Percentiles rank a stretch among this genome's conserved stretches.
phyloP scores from a whole-genome alignment of 2,797 vertebrate genomes.

The Tokudaia tokunoshimensis region DNA sequence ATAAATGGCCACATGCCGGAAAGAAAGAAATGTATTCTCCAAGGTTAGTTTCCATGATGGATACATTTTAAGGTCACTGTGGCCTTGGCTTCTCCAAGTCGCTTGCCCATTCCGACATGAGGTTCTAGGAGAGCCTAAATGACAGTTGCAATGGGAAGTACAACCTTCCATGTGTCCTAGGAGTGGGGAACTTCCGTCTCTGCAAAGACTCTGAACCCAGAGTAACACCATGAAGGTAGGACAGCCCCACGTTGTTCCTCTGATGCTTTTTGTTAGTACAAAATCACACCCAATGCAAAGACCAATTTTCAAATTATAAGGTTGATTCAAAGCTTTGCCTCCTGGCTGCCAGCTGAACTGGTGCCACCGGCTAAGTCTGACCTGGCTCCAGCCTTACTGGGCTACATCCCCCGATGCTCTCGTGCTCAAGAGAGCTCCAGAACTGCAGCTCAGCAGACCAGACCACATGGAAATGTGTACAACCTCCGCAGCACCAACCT shows the following conservation, averaged over 20 bases:
- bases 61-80: not conserved
- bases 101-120: not conserved
- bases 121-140: not conserved
- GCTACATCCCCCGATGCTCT: not conserved
- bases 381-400: not conserved
- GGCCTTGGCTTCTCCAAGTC: not conserved
- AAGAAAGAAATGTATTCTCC: not conserved
- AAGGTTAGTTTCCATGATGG: not conserved
- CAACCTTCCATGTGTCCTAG: not conserved
- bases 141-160: not conserved
- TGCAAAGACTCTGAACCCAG: not conserved
- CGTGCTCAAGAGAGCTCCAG: not conserved
- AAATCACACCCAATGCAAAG: constrained; percentile 61
- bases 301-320: constrained; percentile 81
- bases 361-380: not conserved
- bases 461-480: not conserved
- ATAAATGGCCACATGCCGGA: not conserved
- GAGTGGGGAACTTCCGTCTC: not conserved
- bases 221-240: not conserved
- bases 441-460: not conserved
- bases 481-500: not conserved
- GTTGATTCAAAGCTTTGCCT: constrained; percentile 69
- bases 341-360: constrained; percentile 72
- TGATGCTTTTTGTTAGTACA: constrained; percentile 61
- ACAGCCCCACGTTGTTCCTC: constrained; percentile 40